Conservation (phyloP, 2,888 invertebrate species). For the Ormyrus thymus region DNA sequence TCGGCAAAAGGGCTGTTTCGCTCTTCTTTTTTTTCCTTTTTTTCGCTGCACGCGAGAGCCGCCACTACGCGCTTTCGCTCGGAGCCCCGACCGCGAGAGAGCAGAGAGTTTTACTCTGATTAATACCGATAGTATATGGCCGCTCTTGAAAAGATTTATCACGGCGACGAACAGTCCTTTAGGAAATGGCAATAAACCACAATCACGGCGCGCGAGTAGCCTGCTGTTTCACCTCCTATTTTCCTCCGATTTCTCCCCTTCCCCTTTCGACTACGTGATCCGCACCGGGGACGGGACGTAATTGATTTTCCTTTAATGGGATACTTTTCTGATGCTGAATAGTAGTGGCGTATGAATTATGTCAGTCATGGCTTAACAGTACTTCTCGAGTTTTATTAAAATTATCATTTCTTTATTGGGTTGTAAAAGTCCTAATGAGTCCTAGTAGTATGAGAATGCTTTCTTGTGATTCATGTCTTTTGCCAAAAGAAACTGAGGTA, state of each 20-base stretch:
- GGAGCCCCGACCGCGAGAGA: not conserved
- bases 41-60: not conserved
- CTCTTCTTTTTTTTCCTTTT: conserved; percentile 39
- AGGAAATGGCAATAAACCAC: conserved; percentile 55
- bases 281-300: conserved; percentile 11
- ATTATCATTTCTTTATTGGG: conserved; percentile 3
- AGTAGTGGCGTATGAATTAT: not conserved
- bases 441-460: not conserved
- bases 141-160: conserved; percentile 51
- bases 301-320: conserved; percentile 44
- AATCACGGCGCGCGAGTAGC: conserved; percentile 44
- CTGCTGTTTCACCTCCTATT: conserved; percentile 20
- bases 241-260: too few relatives aligned
- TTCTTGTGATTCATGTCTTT: too few relatives aligned
- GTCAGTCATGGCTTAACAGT: too few relatives aligned
- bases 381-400: not conserved
- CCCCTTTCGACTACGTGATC: too few relatives aligned
- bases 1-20: conserved; percentile 21
- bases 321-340: conserved; percentile 16
- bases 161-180: conserved; percentile 53
- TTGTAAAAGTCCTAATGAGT: not conserved
- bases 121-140: conserved; percentile 55
- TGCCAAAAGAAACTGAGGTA: too few relatives aligned
- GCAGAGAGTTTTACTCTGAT: conserved; percentile 50
- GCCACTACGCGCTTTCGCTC: conserved; percentile 3